phyloP scores from a whole-genome alignment of 1,140 invertebrate genomes.

The Euschistus heros region DNA sequence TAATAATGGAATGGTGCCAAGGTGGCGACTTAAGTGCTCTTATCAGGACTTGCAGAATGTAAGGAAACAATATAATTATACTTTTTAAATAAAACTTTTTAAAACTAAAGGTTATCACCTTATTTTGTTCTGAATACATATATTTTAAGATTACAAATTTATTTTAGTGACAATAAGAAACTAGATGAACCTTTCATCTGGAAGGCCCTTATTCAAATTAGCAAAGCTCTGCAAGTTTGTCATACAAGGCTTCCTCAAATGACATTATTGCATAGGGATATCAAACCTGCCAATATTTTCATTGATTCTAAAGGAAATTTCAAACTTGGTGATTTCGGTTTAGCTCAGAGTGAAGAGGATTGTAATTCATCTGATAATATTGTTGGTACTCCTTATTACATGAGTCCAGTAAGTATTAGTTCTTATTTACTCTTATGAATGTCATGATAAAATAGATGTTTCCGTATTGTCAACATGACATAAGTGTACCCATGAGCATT shows the following conservation, averaged over 20 bases:
- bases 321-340: conserved; percentile 66
- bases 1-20: conserved; percentile 66
- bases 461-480: too few relatives aligned
- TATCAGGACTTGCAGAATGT: not conserved
- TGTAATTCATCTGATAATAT: conserved; percentile 49
- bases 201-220: conserved; percentile 69
- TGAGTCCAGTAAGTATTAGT: conserved; percentile 58
- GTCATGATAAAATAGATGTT: too few relatives aligned
- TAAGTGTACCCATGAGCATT: too few relatives aligned
- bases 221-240: conserved; percentile 47
- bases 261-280: conserved; percentile 39
- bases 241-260: conserved; percentile 34
- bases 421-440: not conserved
- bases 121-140: too few relatives aligned
- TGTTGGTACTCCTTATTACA: conserved; percentile 72
- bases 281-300: conserved; percentile 74
- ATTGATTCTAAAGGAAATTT: conserved; percentile 57
- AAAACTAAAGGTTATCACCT: too few relatives aligned
- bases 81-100: too few relatives aligned
- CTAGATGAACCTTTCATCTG: conserved; percentile 64
- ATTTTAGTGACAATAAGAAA: conserved; percentile 23
- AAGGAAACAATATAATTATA: too few relatives aligned
- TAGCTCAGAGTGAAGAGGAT: conserved; percentile 48
- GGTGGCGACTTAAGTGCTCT: conserved; percentile 54
- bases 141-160: not conserved